Percentiles rank a stretch among this genome's conserved stretches.
Conservation (phyloP, 2,888 invertebrate genomes). For the Watsonalla cultraria region DNA sequence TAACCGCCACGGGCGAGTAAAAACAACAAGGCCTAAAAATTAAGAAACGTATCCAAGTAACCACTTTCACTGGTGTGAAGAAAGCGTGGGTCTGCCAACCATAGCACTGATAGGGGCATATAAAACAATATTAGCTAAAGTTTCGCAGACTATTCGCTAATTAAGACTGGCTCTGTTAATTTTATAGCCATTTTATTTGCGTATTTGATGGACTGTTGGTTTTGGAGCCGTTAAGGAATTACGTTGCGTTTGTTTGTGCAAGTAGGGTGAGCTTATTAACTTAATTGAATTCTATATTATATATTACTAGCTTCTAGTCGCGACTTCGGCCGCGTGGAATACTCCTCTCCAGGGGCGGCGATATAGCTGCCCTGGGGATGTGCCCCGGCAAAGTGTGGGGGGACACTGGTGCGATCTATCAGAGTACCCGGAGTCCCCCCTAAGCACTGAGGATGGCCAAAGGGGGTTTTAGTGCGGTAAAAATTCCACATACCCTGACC, state of each 20-base stretch:
- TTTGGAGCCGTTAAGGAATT: neutral
- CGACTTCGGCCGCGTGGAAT: too few species aligned
- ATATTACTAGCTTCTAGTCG: too few species aligned
- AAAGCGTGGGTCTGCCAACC: conserved; percentile 72
- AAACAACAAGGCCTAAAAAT: conserved; percentile 24
- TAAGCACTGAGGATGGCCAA: too few species aligned
- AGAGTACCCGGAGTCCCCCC: too few species aligned
- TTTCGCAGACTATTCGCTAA: conserved; percentile 33
- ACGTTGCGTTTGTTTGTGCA: neutral
- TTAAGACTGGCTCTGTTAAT: conserved; percentile 36
- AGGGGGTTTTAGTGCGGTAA: too few species aligned
- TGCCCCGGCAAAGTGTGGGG: too few species aligned
- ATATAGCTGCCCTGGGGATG: too few species aligned
- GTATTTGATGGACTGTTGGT: neutral
- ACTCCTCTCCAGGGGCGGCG: too few species aligned
- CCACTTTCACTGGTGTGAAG: conserved; percentile 58
- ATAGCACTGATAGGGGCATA: conserved; percentile 42
- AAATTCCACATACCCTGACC: too few species aligned
- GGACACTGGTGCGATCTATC: too few species aligned
- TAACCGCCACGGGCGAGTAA: neutral
- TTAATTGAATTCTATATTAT: too few species aligned
- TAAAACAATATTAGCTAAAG: conserved; percentile 29
- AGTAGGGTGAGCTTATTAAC: conserved; percentile 5
- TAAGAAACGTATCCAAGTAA: conserved; percentile 18
- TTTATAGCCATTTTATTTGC: conserved; percentile 6